Conservation (phyloP, 2,888 invertebrate genomes). For the Nomada ruficornis region DNA sequence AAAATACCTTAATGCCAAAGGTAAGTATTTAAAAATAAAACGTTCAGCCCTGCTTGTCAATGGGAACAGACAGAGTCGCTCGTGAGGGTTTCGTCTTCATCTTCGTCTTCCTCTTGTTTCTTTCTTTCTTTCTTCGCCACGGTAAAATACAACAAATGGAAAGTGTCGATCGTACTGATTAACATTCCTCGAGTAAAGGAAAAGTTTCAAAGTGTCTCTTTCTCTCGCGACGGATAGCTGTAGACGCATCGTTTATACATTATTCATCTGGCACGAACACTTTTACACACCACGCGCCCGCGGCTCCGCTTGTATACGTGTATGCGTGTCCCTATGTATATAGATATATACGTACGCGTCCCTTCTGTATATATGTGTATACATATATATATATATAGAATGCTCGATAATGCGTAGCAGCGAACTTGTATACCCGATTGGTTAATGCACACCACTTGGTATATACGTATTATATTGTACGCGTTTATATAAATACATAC, state of each 20-base stretch:
- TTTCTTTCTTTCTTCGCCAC: no score
- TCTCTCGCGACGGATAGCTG: constrained; percentile 15
- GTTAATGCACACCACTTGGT: constrained; percentile 17
- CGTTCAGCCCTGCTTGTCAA: no score
- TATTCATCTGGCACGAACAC: constrained; percentile 39
- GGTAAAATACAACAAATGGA: neutral
- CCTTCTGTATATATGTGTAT: constrained; percentile 17
- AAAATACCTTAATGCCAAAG: no score
- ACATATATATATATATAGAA: constrained; percentile 31
- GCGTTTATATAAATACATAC: constrained; percentile 41
- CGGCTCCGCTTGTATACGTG: constrained; percentile 44
- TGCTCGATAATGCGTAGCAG: constrained; percentile 26
- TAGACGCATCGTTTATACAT: constrained; percentile 19
- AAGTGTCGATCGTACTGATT: constrained; percentile 5
- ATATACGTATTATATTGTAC: constrained; percentile 11
- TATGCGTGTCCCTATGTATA: constrained; percentile 41
- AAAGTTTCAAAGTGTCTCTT: constrained; percentile 9
- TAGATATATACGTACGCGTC: constrained; percentile 39
- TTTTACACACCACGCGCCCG: constrained; percentile 12
- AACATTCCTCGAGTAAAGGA: constrained; percentile 1
- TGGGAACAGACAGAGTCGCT: neutral
- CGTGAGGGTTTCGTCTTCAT: neutral
- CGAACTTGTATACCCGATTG: constrained; percentile 27
- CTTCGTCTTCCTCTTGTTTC: no score
- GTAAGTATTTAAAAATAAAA: no score